These are phyloP conservation scores for Myopa tessellatipennis DNA, from an alignment of 2,888 invertebrate species.

Conservation along the genomic window DNA sequence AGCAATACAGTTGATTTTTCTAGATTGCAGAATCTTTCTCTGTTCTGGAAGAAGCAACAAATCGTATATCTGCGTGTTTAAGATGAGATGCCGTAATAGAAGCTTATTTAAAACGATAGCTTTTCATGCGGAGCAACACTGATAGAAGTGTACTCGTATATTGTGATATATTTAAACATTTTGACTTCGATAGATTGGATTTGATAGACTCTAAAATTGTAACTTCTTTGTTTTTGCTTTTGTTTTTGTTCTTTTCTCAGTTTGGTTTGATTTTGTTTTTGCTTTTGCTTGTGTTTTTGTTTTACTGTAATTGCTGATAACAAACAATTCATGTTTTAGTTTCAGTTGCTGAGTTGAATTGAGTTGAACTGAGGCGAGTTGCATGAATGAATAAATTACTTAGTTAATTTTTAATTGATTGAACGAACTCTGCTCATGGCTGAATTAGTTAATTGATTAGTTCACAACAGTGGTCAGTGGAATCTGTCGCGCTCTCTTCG, in stretches of 20 bases:
- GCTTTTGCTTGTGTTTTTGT: slow-evolving; percentile 3
- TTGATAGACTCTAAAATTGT: not conserved
- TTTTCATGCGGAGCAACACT: not conserved
- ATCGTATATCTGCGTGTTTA: no score
- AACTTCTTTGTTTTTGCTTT: slow-evolving; percentile 16
- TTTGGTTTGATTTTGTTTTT: slow-evolving; percentile 5
- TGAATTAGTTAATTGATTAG: slow-evolving; percentile 50
- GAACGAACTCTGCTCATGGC: not conserved
- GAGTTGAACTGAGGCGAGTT: slow-evolving; percentile 23
- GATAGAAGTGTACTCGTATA: not conserved
- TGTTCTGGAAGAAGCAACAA: no score
- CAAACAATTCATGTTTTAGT: slow-evolving; percentile 17
- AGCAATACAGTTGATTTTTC: no score
- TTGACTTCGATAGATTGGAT: not conserved
- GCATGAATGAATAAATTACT: slow-evolving; percentile 34
- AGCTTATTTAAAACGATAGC: not conserved
- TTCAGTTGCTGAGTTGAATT: slow-evolving; percentile 25
- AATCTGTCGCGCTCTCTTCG: slow-evolving; percentile 92
- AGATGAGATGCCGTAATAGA: no score
- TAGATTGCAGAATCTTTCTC: no score
- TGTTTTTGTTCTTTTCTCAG: slow-evolving; percentile 1
- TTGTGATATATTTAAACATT: not conserved
- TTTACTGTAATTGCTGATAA: slow-evolving; percentile 4
- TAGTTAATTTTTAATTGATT: slow-evolving; percentile 28
- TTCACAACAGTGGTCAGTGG: slow-evolving; percentile 72